Percentiles rank a stretch among this genome's conserved stretches.
phyloP scores from a whole-genome alignment of 2,888 invertebrate genomes.

The Acanthosepion lycidas region DNA sequence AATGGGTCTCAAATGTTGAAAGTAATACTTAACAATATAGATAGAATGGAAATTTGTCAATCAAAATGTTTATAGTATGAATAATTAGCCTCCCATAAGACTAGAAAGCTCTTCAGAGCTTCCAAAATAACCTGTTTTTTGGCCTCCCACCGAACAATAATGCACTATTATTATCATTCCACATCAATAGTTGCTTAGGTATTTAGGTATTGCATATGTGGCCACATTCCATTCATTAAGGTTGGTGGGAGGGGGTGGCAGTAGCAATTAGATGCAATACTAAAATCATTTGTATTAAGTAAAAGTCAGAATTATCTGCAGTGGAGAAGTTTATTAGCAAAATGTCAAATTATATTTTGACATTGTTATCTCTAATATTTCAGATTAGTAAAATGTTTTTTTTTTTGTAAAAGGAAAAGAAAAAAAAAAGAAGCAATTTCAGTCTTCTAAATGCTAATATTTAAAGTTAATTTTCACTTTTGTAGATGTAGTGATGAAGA shows the following conservation, averaged over 20 bases:
- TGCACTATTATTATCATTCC: not conserved
- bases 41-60: not conserved
- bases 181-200: not conserved
- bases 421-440: no score
- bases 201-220: not conserved
- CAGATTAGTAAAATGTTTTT: no score
- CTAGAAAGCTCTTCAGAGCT: not conserved
- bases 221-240: not conserved
- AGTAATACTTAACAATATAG: not conserved
- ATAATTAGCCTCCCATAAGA: not conserved
- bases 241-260: no score
- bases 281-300: not conserved
- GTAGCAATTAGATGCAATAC: not conserved
- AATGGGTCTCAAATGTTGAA: not conserved
- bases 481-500: no score
- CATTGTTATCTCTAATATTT: no score
- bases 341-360: no score
- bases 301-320: no score
- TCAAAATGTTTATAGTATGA: not conserved
- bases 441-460: no score
- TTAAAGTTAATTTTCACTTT: no score
- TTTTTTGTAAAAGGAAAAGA: no score
- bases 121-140: not conserved
- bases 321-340: no score
- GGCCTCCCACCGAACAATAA: not conserved